These are phyloP conservation scores for Indicator maculatus DNA, from an alignment of 2,113 vertebrate genomes.

Conservation along the genomic window DNA sequence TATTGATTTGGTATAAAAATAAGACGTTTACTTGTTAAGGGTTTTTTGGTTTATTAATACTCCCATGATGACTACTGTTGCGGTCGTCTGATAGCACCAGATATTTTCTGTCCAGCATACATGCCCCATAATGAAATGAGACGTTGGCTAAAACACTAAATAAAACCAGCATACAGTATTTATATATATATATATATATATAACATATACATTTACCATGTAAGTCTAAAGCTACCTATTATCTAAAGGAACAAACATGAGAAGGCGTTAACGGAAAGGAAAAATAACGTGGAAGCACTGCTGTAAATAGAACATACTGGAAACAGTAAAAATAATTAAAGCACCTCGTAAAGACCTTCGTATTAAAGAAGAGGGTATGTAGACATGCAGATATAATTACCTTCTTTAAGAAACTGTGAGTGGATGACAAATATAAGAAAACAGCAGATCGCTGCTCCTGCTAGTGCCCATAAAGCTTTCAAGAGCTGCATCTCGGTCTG, in stretches of 20 bases:
- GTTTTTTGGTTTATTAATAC: conserved; percentile 57
- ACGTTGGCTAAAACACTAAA: background rate
- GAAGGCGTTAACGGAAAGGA: background rate
- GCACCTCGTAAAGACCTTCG: conserved; percentile 51
- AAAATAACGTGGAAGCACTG: conserved; percentile 36
- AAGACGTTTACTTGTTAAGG: conserved; percentile 64
- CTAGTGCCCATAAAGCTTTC: conserved; percentile 95
- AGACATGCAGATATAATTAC: conserved; percentile 82
- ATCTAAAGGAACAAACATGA: conserved; percentile 30
- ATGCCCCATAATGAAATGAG: background rate
- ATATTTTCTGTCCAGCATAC: background rate
- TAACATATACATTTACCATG: background rate
- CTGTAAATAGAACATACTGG: conserved; percentile 66
- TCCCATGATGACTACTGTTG: conserved; percentile 15
- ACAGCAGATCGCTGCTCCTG: conserved; percentile 96
- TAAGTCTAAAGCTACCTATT: conserved; percentile 30
- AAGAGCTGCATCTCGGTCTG: conserved; percentile 95
- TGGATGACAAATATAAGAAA: conserved; percentile 92
- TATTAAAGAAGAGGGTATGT: conserved; percentile 43
- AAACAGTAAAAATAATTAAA: conserved; percentile 67
- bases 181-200: background rate
- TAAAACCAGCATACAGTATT: background rate
- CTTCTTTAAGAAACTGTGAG: conserved; percentile 96
- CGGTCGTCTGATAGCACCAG: conserved; percentile 49
- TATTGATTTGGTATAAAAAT: conserved; percentile 70